Evolutionary conservation across 2,888 invertebrate species (phyloP).

Genomic region (Pyrgus malvae): DNA sequence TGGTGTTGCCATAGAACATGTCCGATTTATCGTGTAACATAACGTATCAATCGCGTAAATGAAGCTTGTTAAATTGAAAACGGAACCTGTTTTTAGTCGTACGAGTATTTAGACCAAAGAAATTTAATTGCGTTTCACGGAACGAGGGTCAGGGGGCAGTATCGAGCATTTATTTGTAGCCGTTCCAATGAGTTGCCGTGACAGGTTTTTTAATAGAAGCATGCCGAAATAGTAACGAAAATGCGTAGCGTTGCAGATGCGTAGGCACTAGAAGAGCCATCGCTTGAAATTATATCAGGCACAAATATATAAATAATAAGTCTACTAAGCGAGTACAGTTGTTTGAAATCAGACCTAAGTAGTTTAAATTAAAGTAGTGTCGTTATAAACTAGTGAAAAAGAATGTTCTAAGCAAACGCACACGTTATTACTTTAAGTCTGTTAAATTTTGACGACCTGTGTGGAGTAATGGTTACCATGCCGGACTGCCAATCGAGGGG

Average conservation of each 20-base stretch:
- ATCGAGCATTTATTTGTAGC: slow-evolving; percentile 48
- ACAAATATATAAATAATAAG: no score
- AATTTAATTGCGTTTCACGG: slow-evolving; percentile 63
- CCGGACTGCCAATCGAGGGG: no score
- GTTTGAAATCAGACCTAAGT: no score
- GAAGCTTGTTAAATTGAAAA: slow-evolving; percentile 42
- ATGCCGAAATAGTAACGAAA: slow-evolving; percentile 23
- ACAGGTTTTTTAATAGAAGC: slow-evolving; percentile 58
- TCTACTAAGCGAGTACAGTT: no score
- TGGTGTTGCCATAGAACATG: slow-evolving; percentile 22
- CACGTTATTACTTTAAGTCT: no score
- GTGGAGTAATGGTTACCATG: no score
- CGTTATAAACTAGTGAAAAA: no score
- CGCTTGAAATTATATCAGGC: no score
- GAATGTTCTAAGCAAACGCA: no score
- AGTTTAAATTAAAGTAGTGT: no score
- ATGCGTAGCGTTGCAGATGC: slow-evolving; percentile 5
- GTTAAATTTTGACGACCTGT: no score
- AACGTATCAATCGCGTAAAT: slow-evolving; percentile 38
- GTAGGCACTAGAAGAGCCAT: background rate
- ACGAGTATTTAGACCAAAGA: slow-evolving; percentile 56
- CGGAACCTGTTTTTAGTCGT: slow-evolving; percentile 43
- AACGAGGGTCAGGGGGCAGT: slow-evolving; percentile 59
- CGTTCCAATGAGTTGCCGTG: slow-evolving; percentile 50
- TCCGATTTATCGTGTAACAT: slow-evolving; percentile 22